Evolutionary conservation across 2,113 vertebrate genomes (phyloP).

Genomic region (Pelecanus crispus): DNA sequence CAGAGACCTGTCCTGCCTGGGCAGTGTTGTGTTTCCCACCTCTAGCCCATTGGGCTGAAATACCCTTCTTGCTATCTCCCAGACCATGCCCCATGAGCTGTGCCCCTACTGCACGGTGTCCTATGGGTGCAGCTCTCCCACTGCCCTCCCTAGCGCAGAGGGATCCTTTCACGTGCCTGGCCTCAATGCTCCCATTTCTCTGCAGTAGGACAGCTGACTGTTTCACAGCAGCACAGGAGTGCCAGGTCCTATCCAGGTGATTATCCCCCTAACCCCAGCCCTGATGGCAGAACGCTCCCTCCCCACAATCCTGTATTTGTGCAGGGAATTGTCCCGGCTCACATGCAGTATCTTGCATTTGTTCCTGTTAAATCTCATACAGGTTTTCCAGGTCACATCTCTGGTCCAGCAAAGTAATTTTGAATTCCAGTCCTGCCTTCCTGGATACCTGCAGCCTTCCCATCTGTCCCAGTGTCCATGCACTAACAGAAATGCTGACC

Average conservation of each 20-base stretch:
- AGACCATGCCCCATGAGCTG: background rate
- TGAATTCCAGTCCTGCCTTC: background rate
- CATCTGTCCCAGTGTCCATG: background rate
- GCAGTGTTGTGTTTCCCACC: background rate
- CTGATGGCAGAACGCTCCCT: background rate
- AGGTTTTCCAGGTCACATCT: background rate
- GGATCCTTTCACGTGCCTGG: fast-evolving
- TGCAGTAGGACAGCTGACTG: background rate
- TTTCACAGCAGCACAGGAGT: background rate
- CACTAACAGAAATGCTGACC: background rate
- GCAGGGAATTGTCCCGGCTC: background rate
- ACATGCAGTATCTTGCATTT: fast-evolving
- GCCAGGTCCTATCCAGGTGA: background rate
- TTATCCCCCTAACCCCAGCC: background rate
- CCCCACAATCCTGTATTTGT: background rate
- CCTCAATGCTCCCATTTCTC: background rate
- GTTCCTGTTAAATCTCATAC: background rate
- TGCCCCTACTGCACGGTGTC: background rate
- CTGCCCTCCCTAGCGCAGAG: fast-evolving
- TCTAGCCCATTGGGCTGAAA: background rate
- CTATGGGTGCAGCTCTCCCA: background rate
- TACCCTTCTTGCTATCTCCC: background rate
- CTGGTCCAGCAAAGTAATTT: background rate
- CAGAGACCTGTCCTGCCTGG: background rate
- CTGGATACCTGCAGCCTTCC: slow-evolving; percentile 14